Evolutionary conservation across 1,140 invertebrate species (phyloP).

Genomic region (Branchinecta lindahli): DNA sequence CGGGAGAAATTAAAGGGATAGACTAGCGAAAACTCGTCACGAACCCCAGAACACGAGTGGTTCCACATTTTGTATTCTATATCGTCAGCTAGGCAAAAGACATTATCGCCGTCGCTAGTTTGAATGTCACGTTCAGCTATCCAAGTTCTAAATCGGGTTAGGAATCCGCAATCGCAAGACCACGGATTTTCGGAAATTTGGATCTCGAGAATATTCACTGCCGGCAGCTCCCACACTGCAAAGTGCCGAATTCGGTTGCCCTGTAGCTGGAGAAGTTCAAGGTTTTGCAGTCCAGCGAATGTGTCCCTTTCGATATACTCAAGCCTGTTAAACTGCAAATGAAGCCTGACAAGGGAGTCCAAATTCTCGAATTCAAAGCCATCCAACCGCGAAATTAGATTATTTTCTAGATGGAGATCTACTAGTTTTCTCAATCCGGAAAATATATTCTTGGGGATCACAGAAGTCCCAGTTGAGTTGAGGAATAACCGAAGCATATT

Average conservation of each 20-base stretch:
- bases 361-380: slow-evolving; percentile 64
- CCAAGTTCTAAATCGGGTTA: slow-evolving; percentile 58
- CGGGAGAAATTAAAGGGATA: background rate
- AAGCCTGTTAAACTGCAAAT: slow-evolving; percentile 50
- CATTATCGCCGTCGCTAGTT: slow-evolving; percentile 35
- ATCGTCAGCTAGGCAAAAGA: slow-evolving; percentile 14
- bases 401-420: slow-evolving; percentile 64
- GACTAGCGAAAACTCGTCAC: background rate
- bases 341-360: slow-evolving; percentile 38
- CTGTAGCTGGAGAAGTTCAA: slow-evolving; percentile 54
- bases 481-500: slow-evolving; percentile 62
- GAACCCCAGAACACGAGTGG: slow-evolving; percentile 39
- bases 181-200: slow-evolving; percentile 65
- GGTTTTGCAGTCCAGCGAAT: slow-evolving; percentile 49
- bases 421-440: slow-evolving; percentile 68
- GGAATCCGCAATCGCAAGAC: slow-evolving; percentile 71
- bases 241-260: slow-evolving; percentile 57
- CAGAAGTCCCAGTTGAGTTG: slow-evolving; percentile 67
- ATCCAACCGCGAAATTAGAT: slow-evolving; percentile 52
- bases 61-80: background rate
- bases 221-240: slow-evolving; percentile 55
- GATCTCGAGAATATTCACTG: slow-evolving; percentile 48
- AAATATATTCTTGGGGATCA: slow-evolving; percentile 73
- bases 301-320: slow-evolving; percentile 54
- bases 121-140: slow-evolving; percentile 44